phyloP scores from a whole-genome alignment of 2,797 vertebrate species.

The Acipenser ruthenus region DNA sequence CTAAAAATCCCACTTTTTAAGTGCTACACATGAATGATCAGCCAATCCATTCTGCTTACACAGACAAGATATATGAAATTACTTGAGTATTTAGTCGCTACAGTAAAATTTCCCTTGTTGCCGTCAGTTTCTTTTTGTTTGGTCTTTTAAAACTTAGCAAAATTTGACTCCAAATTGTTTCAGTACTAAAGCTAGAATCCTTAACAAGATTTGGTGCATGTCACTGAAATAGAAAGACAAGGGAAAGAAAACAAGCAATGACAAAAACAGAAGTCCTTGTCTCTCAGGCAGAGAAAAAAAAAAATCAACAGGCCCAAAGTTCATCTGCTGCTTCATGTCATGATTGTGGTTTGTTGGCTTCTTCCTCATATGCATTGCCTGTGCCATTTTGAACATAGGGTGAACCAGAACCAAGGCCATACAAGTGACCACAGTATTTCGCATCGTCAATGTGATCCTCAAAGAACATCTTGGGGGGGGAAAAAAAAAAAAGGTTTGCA shows the following conservation, averaged over 20 bases:
- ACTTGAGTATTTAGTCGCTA: background rate
- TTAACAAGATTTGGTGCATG: no score
- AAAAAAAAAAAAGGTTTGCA: no score
- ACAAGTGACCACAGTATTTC: slow-evolving; percentile 97
- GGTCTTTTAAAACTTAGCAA: no score
- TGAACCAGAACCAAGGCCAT: slow-evolving; percentile 91
- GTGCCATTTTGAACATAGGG: slow-evolving; percentile 97
- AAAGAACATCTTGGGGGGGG: slow-evolving; percentile 88
- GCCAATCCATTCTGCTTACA: slow-evolving; percentile 34
- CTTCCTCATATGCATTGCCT: slow-evolving; percentile 96
- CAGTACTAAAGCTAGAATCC: no score
- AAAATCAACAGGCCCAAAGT: no score
- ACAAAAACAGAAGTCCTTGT: no score
- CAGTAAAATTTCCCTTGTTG: background rate
- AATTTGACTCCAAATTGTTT: no score
- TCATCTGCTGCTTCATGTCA: slow-evolving; percentile 55
- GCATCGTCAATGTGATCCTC: slow-evolving; percentile 98
- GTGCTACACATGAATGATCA: slow-evolving; percentile 64
- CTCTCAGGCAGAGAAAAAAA: no score
- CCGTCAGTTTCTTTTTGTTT: no score
- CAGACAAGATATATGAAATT: slow-evolving; percentile 34
- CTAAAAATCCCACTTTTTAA: slow-evolving; percentile 75
- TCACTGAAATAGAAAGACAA: no score
- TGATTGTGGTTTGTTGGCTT: slow-evolving; percentile 92
- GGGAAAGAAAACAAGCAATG: no score